Percentiles rank a stretch among this genome's conserved stretches.
Evolutionary conservation across 2,113 vertebrate species (phyloP).

Genomic region (Bolborhynchus lineola): DNA sequence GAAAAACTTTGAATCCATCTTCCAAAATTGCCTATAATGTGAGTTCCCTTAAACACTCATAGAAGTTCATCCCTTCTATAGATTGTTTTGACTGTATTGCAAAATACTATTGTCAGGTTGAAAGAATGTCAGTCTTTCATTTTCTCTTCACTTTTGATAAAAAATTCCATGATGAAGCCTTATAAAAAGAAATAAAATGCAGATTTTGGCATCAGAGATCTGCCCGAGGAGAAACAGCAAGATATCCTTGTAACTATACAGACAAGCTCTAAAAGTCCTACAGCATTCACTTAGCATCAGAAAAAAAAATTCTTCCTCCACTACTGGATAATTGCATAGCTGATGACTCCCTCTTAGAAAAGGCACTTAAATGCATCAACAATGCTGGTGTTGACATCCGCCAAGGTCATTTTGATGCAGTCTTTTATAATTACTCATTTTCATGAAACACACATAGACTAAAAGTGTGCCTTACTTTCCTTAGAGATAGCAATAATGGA

Average conservation of each 20-base stretch:
- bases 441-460: not conserved
- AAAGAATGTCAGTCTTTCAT: not conserved
- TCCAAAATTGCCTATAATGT: not conserved
- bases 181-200: not conserved
- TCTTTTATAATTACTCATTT: conserved; percentile 42
- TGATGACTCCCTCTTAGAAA: not conserved
- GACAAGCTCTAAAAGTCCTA: not conserved
- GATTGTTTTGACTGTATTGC: not conserved
- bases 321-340: conserved; percentile 20
- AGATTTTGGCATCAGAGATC: not conserved
- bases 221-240: not conserved
- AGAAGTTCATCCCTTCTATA: not conserved
- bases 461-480: not conserved
- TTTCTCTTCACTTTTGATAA: not conserved
- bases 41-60: not conserved
- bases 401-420: conserved; percentile 31
- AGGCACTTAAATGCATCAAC: conserved; percentile 21
- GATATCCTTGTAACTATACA: not conserved
- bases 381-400: conserved; percentile 27
- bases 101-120: not conserved
- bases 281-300: not conserved
- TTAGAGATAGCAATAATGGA: conserved; percentile 8
- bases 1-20: not conserved
- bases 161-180: not conserved
- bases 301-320: not conserved